Evolutionary conservation across 2,113 vertebrate genomes (phyloP).

Genomic region (Tilapia sparmanii): DNA sequence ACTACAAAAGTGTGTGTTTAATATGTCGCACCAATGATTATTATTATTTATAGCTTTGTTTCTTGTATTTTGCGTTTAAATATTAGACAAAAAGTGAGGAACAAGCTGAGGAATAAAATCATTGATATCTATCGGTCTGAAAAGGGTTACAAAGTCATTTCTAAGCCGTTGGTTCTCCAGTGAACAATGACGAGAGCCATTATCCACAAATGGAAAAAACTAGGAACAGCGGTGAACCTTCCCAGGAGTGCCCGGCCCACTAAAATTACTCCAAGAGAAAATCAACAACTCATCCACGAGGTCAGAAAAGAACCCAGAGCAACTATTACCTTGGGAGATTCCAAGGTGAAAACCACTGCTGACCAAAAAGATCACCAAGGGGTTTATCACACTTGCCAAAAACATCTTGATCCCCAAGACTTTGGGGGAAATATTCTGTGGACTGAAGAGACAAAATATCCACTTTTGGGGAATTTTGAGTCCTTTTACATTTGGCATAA

Average conservation of each 20-base stretch:
- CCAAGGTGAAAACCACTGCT: not conserved
- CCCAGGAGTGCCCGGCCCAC: not conserved
- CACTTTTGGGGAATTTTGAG: not conserved
- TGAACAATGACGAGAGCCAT: not conserved
- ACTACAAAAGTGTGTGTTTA: not conserved
- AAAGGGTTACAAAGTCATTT: not conserved
- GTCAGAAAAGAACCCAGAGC: not conserved
- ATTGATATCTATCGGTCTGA: not conserved
- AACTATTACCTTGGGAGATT: not conserved
- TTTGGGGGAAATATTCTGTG: fast-evolving
- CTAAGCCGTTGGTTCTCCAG: not conserved
- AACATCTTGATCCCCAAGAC: not conserved
- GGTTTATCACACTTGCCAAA: not conserved
- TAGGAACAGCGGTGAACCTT: not conserved
- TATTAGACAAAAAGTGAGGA: not conserved
- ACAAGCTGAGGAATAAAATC: not conserved
- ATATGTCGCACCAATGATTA: not conserved
- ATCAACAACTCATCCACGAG: fast-evolving
- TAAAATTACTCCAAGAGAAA: not conserved
- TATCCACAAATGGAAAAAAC: not conserved
- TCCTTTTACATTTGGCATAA: not conserved
- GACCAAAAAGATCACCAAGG: not conserved
- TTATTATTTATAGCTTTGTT: not conserved
- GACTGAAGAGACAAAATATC: fast-evolving
- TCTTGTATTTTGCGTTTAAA: not conserved